Base-by-base conservation (phyloP, 2,797 vertebrate species). In the Tragelaphus oryx region DNA sequence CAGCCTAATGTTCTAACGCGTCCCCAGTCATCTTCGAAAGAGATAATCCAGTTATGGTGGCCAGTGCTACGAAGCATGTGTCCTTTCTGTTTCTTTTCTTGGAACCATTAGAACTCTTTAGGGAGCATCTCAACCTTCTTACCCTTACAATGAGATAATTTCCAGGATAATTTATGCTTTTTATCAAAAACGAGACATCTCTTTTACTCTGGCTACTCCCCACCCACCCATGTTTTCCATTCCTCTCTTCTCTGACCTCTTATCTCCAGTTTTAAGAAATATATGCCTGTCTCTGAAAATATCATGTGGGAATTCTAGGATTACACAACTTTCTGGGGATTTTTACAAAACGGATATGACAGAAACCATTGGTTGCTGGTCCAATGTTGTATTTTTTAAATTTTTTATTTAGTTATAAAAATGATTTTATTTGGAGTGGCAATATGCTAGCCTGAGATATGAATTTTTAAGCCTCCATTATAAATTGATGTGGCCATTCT, bases 31-130 rank as follows among this genome's bases (percentile, higher is more conserved):
- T 16, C 1, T 0, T 55, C 75, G 92, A 54, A 87, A 89, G 68
- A 90, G 78, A 80, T 24, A 87, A 82, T 50, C 85, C 87, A 33
- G 81, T 41, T 62, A 22, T 30, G 57, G 10, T 24, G 22, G 30
- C 26, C 6, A 18, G 14, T 41, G 37, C 79, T 68, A 14, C 4
- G 1, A 59, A 68, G 74, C 16, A 46, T 6, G 5, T 30, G 8
- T 68, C 46, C 24, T 55, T 93, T 95, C 33, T n/a, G 75, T 41
- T 46, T 62, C 44, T 48, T 48, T 95, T 96, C 71, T 83, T 88
- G 88, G 55, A 96, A 60, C 30, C 16, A 79, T 33, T 71, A 65
- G 71, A 44, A 79, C 24, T 71, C 59, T 75, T 87, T 5, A 28
- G 85, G 78, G 52, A 87, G 33, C 4, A 28, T 22, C 26, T 68